A percentile compares a stretch with the other conserved stretches of the same genome.
Conservation (phyloP, 2,797 vertebrate genomes). For the Babyrousa celebensis region DNA sequence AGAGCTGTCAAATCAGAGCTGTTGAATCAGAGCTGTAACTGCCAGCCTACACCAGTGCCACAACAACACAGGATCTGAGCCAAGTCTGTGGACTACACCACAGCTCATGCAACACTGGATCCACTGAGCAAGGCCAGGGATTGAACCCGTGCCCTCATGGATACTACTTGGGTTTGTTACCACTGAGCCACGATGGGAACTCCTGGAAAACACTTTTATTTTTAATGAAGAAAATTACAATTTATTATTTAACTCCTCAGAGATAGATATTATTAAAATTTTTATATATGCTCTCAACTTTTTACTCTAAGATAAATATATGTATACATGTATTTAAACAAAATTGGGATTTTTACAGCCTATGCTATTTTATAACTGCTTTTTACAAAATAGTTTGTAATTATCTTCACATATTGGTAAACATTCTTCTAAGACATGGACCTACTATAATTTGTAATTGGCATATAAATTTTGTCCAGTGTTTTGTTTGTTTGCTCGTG, state of each 20-base stretch:
- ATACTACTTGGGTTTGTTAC: too few species aligned
- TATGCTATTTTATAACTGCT: not conserved
- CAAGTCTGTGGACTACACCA: too few species aligned
- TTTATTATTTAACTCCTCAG: not conserved
- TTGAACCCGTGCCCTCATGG: too few species aligned
- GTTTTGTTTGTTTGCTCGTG: conserved; percentile 26
- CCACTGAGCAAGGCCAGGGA: too few species aligned
- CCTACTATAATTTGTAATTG: not conserved
- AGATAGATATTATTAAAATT: not conserved
- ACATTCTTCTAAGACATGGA: not conserved
- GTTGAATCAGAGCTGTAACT: too few species aligned
- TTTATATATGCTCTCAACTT: not conserved
- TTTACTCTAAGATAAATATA: not conserved
- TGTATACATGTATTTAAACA: not conserved
- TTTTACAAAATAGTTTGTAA: conserved; percentile 36
- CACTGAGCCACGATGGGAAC: too few species aligned
- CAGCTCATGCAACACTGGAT: too few species aligned
- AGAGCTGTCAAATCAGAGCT: too few species aligned
- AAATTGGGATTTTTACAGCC: not conserved
- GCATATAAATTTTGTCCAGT: not conserved
- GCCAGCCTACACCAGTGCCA: too few species aligned
- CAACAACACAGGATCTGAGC: too few species aligned
- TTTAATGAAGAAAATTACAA: conserved; percentile 42
- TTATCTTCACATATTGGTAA: not conserved
- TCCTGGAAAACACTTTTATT: not conserved